Conservation (phyloP, 2,888 invertebrate genomes). For the Sphinx pinastri region DNA sequence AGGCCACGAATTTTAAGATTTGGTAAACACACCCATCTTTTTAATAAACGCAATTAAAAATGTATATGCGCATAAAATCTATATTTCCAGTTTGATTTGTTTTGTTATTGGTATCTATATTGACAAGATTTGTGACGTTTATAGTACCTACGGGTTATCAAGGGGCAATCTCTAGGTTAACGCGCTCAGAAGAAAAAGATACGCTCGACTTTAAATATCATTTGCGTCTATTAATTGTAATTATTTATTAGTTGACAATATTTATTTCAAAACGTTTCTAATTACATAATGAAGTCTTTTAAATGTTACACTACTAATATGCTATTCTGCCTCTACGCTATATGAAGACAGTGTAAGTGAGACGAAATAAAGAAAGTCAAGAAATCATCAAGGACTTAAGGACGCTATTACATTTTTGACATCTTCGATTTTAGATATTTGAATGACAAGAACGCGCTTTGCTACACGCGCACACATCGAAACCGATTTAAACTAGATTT, state of each 20-base stretch:
- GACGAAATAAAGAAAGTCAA: too few relatives aligned
- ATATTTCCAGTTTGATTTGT: background rate
- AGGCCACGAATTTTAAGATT: too few relatives aligned
- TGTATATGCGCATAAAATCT: background rate
- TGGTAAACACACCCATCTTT: too few relatives aligned
- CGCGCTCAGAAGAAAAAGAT: slow-evolving; percentile 18
- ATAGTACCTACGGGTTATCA: slow-evolving; percentile 23
- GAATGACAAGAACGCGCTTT: too few relatives aligned
- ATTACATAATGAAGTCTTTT: too few relatives aligned
- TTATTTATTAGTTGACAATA: background rate
- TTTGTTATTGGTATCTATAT: background rate
- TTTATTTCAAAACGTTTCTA: background rate
- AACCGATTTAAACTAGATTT: too few relatives aligned
- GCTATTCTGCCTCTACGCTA: too few relatives aligned
- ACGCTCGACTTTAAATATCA: background rate
- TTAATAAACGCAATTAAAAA: background rate
- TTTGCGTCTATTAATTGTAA: background rate
- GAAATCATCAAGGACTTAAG: too few relatives aligned
- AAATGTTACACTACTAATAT: background rate
- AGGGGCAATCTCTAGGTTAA: slow-evolving; percentile 27
- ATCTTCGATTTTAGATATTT: too few relatives aligned
- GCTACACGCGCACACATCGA: too few relatives aligned
- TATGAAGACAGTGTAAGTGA: too few relatives aligned
- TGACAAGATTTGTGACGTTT: background rate
- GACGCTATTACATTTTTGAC: too few relatives aligned